Evolutionary conservation across 2,113 vertebrate species (phyloP), one percentile per base, ranked within the genome.

Genomic region (Podarcis raffonei): DNA sequence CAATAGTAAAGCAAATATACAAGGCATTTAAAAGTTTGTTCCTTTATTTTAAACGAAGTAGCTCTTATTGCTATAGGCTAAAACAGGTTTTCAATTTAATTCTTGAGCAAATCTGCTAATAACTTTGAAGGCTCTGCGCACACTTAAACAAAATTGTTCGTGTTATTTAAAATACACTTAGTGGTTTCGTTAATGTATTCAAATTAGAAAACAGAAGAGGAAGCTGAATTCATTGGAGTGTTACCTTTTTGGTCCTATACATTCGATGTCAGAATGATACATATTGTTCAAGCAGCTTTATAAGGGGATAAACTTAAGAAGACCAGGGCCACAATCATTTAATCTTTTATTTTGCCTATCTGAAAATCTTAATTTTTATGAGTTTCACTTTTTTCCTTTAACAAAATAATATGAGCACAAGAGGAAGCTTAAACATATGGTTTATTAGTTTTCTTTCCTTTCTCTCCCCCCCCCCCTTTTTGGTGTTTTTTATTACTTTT

Each of bases 101-200:
- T 0, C 0, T 12, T 77, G 39, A 62, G 20, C 83, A 85, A 72
- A 78, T 57, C 23, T 83, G 57, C 6, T 11, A 59, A 6, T 87
- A 83, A 71, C 5, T 15, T 7, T 0, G 6, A 89, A 89, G 6
- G 89, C 3, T 39, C 3, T 81, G 87, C 82, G 2, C 0, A 69
- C 27, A 18, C 30, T 72, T 57, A 71, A 39, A 79, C 6, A 59
- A 72, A 78, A 42, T 71, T 53, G 71, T 59, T 39, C n/a, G 13
- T 75, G 6, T 6, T 5, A 80, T 5, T 81, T 27, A 3, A 92
- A 83, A 69, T 72, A 1, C 83, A 87, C 71, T 75, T 89, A 72
- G 83, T 87, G 87, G 16, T 5, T 84, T 18, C n/a, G 37, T 84
- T 77, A 68, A 90, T 86, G 30, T 0, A 84, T 79, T 82, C 80